Conservation (phyloP, 2,797 vertebrate species). For the Onychomys leucogaster region DNA sequence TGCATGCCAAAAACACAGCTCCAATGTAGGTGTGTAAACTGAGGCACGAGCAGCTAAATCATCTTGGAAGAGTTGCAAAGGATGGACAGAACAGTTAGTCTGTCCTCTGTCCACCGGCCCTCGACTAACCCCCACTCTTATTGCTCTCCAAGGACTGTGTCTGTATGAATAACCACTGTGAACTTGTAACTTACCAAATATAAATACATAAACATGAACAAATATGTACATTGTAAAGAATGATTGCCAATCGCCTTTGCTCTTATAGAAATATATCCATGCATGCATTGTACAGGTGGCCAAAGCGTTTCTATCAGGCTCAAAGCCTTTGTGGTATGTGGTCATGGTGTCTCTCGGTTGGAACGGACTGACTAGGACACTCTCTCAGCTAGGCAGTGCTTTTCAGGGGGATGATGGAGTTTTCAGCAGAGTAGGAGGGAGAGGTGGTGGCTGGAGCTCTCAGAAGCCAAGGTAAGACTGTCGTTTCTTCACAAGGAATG, state of each 20-base stretch:
- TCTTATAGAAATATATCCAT: slow-evolving; percentile 30
- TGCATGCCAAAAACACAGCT: background rate
- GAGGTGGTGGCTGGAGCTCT: background rate
- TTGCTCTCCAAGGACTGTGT: background rate
- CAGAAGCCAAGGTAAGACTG: background rate
- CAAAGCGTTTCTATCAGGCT: slow-evolving; percentile 11
- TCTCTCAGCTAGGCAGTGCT: background rate
- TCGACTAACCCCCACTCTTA: background rate
- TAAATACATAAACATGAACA: background rate
- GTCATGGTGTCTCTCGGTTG: background rate
- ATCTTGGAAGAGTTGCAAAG: background rate
- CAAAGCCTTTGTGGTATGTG: background rate
- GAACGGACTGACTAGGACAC: background rate
- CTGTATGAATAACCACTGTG: background rate
- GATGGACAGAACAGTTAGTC: background rate
- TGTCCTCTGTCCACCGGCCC: background rate
- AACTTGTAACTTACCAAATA: slow-evolving; percentile 11
- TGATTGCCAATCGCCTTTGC: slow-evolving; percentile 3
- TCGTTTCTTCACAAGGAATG: background rate
- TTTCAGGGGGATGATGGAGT: background rate
- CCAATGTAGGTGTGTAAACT: background rate
- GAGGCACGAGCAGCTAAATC: background rate
- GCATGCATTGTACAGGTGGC: background rate
- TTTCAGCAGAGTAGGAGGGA: background rate
- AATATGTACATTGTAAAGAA: slow-evolving; percentile 35